Evolutionary conservation across 2,113 vertebrate genomes (phyloP), one percentile per base, ranked within the genome.

Genomic region (Meleagris gallopavo): DNA sequence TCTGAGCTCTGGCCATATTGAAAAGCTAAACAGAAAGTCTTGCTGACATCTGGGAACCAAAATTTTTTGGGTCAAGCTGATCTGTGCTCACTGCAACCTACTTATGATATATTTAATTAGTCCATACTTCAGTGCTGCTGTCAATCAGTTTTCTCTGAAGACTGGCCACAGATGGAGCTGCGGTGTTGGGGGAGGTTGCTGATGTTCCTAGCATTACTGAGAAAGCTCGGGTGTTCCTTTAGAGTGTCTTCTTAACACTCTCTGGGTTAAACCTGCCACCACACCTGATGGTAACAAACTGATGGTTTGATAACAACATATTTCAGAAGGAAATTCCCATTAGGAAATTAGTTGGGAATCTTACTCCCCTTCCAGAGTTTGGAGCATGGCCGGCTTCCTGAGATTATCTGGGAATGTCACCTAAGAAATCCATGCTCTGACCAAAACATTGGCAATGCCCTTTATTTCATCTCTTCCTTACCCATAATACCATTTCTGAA

Each of bases 81-180:
- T 83, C 74, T 88, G 86, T 92, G 81, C 77, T 96, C 90, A 40
- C 80, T 88, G 90, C 90, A 94, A 93, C 96, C 94, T 94, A 95
- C 74, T 91, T 95, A 79, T 5, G 64, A 74, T 94, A 20, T 22
- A 93, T 93, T 94, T 95, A 95, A 96, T 96, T 94, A 94, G 95
- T 75, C 80, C 83, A 72, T 78, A 86, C 88, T 96, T 77, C 80
- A 86, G 69, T 83, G 76, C 69, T 74, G 83, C 94, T 96, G 94
- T 94, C 95, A 90, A 77, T 93, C 79, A 88, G 4, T 81, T 88
- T 96, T 73, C 60, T 91, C 69, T 90, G 90, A 94, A 67, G 75
- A 48, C 2, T 74, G 79, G 85, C 41, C 55, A 77, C 79, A 88
- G 55, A 73, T 24, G 16, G 32, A 94, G 60, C 29, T 60, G 82